Percentiles rank a stretch among this genome's conserved stretches.
These are phyloP conservation scores for Leucophora obtusa DNA, from an alignment of 2,888 invertebrate species.

Conservation along the genomic window DNA sequence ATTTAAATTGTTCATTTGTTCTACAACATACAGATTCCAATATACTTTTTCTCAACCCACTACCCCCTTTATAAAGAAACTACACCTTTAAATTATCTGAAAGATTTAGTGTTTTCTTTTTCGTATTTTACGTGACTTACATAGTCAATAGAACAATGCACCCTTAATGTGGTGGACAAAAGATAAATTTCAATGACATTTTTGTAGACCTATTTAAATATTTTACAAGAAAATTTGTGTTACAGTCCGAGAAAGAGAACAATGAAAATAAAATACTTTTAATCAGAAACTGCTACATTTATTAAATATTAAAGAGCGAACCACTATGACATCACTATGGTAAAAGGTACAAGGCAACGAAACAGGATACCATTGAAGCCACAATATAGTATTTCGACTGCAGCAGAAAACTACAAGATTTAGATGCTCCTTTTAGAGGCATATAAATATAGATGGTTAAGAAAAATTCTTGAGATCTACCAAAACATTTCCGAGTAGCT, in stretches of 20 bases:
- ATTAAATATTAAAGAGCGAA: constrained; percentile 16
- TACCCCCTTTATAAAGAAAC: too few relatives aligned
- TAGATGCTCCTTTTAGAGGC: too few relatives aligned
- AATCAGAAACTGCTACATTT: background rate
- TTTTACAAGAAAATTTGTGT: background rate
- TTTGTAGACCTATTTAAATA: background rate
- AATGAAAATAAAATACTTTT: background rate
- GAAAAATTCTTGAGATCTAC: too few relatives aligned
- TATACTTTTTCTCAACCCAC: too few relatives aligned
- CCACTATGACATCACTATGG: background rate
- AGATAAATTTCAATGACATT: background rate
- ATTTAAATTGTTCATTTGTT: too few relatives aligned
- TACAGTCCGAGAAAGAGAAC: background rate
- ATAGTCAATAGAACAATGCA: background rate
- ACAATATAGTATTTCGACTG: background rate
- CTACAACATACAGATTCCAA: too few relatives aligned
- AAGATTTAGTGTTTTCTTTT: background rate
- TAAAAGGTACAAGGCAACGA: background rate
- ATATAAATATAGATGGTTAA: too few relatives aligned
- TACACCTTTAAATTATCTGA: background rate
- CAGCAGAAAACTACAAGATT: background rate
- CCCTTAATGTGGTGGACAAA: background rate
- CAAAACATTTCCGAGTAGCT: too few relatives aligned
- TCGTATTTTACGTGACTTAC: background rate
- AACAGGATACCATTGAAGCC: too few relatives aligned